Evolutionary conservation across 2,113 vertebrate genomes (phyloP), one percentile per base, ranked within the genome.

Genomic region (Phrynosoma blainvillii): DNA sequence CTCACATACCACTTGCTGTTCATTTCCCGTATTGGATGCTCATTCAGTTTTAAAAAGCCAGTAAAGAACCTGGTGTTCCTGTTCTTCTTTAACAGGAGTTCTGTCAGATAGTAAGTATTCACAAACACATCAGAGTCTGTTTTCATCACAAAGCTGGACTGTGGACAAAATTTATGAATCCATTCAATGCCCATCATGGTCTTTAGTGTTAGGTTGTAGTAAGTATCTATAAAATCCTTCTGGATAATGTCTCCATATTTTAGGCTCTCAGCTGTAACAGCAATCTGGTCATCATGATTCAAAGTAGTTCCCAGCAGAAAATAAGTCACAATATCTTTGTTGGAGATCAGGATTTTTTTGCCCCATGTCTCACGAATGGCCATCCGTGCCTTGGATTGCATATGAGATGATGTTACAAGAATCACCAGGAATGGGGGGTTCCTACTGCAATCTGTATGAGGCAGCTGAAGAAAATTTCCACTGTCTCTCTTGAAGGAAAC

Each of bases 181-280:
- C 97, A 98, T 71, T 97, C 94, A 0, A 98, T 83, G 0, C 97
- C 97, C 97, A 96, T 96, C 94, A 98, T 90, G 59, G 97, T 97
- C 91, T 98, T 98, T 25, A 97, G 89, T 7, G 97, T 98, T 92
- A 98, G 30, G 40, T 97, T 98, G 90, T 94, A 92, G 0, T 98
- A 98, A 0, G 84, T 82, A 10, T 98, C 97, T 0, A 66, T 32
- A 0, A 98, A 97, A 88, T 96, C 90, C 90, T 97, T 97, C 89
- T 98, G 97, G 89, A 98, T 97, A n/a, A 97, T 93, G 42, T 98
- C 97, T 0, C 68, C 65, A 62, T 97, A 89, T 2, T 73, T 84
- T 42, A 62, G 89, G 85, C 86, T 86, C 85, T 98, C 97, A 59
- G 83, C 82, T 56, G 71, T 0, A 0, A 95, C 79, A 0, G 0